Evolutionary conservation across 2,888 invertebrate genomes (phyloP), one percentile per base, ranked within the genome.

Genomic region (Vanessa cardui): DNA sequence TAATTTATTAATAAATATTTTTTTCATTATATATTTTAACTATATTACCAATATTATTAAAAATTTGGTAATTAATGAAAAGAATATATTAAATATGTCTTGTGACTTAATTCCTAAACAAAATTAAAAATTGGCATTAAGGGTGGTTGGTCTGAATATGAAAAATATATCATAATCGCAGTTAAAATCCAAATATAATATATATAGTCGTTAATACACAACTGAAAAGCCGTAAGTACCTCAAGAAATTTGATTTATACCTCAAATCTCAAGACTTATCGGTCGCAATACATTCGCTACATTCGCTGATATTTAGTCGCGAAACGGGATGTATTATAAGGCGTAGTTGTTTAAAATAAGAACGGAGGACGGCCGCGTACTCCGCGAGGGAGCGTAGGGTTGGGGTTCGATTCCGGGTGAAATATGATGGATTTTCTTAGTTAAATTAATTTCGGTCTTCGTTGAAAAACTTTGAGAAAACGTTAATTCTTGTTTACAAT

Each of bases 241-340:
- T n/a, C n/a, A 31, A 54, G 21, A 59, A 45, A 49, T 50, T 6
- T 61, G 45, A 58, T 59, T 70, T 54, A 52, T 60, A 71, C 77
- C 68, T 79, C 73, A 84, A 86, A 80, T 77, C 80, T 78, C 89
- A 88, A 88, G 77, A 74, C 0, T 1, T 9, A 2, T 71, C 31
- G 63, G 76, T 76, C 83, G 82, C 71, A 45, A 71, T 87, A 81
- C 71, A 79, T 70, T 83, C 39, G 89, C 87, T 88, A 91, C 91
- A 90, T 89, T 91, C 90, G 90, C 92, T 90, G 92, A 92, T 92
- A 92, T 92, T 92, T 92, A 92, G 91, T 92, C 91, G 90, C 91
- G 90, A 90, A 90, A 90, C 92, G 90, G 91, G 92, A 92, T 91
- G 90, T 92, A 92, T 92, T 92, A 92, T 92, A 90, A 89, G 87